Conservation (phyloP, 2,888 invertebrate species). For the Brachyopa scutellaris region DNA sequence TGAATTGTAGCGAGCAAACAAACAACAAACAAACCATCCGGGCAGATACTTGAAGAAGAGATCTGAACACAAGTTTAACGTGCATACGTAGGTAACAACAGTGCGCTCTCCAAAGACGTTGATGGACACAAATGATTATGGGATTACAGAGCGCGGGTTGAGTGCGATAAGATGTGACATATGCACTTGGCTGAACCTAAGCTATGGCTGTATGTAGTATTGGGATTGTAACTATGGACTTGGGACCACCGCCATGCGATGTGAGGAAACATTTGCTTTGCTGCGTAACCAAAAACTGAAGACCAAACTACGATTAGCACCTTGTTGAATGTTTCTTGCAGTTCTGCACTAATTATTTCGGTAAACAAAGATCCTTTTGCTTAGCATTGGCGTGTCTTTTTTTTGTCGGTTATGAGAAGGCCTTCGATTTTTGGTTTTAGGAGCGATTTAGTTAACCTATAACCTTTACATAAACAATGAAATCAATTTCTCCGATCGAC, state of each 20-base stretch:
- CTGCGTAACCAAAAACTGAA: conserved; percentile 54
- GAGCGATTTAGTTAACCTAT: too few species aligned
- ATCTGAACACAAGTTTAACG: conserved; percentile 14
- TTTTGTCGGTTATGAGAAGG: too few species aligned
- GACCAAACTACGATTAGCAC: conserved; percentile 71
- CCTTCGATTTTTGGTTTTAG: too few species aligned
- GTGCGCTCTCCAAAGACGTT: conserved; percentile 39
- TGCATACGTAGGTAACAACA: conserved; percentile 16
- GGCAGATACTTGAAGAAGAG: conserved; percentile 5
- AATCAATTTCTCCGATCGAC: too few species aligned
- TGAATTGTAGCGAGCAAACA: conserved; percentile 70
- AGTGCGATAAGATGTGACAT: conserved; percentile 70
- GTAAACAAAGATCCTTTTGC: conserved; percentile 50
- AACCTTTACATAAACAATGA: too few species aligned
- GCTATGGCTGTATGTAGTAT: background rate
- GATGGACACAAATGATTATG: conserved; percentile 67
- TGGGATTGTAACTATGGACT: conserved; percentile 19
- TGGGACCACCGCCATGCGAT: conserved; percentile 66
- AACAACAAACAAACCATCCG: conserved; percentile 66
- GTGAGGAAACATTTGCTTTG: conserved; percentile 52
- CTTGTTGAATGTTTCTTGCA: conserved; percentile 65
- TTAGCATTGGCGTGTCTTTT: too few species aligned
- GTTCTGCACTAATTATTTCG: conserved; percentile 56
- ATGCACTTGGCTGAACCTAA: conserved; percentile 62
- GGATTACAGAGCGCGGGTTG: conserved; percentile 63